Base-by-base conservation (phyloP, 2,113 vertebrate genomes). In the Zosterops hypoxanthus region DNA sequence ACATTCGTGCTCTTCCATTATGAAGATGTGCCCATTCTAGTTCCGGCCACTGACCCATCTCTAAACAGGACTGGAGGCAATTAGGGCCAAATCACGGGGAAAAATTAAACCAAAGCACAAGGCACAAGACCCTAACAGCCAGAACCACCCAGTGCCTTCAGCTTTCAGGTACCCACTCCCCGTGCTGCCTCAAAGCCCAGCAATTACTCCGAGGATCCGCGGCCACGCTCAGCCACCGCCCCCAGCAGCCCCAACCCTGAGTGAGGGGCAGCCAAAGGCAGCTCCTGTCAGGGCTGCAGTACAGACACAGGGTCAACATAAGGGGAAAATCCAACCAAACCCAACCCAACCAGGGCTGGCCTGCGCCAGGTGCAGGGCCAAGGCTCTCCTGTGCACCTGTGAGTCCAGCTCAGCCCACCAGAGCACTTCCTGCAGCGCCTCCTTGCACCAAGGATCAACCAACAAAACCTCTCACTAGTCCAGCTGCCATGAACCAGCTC, bases 141-240 rank as follows among this genome's bases (percentile, higher is more conserved):
- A 15, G 31, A 25, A 3, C 3, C 31, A 33, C 8, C 4, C 73
- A 7, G 46, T 19, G 46, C 65, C 20, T 18, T 20, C 33, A 14
- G 60, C 41, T 41, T 14, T 41, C 82, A 47, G 33, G 41, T 5
- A 6, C 22, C n/a, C 42, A 20, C n/a, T 64, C 9, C 64, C n/a
- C 2, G 33, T 8, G 59, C 34, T 23, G 53, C 70, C 65, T 8
- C 5, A 5, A 6, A 46, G 55, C 55, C 4, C 0, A 10, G 20
- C 0, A 1, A 2, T 3, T 0, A 1, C 47, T 20, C 21, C 2
- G 0, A 28, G 36, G 42, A 2, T 9, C 33, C 72, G 4, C 0
- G 0, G 2, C 29, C 5, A 2, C 1, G 12, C 15, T 25, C 25
- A 8, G 4, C 10, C 18, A 9, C 3, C 2, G 6, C 28, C 63